Evolutionary conservation across 2,113 vertebrate species (phyloP), one percentile per base, ranked within the genome.

Genomic region (Benitochromis conjunctus): DNA sequence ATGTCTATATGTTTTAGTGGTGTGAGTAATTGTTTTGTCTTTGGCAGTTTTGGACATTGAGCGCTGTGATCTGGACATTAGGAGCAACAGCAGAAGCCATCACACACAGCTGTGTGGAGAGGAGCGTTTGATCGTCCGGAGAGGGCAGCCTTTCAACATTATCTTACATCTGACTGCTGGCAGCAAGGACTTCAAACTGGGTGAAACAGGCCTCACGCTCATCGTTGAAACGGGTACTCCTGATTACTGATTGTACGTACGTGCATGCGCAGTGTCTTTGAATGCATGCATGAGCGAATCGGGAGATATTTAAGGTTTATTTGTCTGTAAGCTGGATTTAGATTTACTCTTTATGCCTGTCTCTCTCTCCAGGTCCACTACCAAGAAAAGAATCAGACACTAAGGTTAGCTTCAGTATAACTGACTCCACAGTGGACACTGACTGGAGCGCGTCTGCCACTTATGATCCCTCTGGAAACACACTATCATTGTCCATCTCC

Each of bases 81-180:
- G 95, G 56, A 83, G 14, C 84, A 99, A 99, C 4, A 96, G 94
- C 62, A 89, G 1, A 6, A 94, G 94, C 77, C 98, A 99, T 92
- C 92, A 95, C 26, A 98, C 97, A 0, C 90, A 93, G 0, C 95
- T 90, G 53, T 94, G 91, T 83, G 93, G 95, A 69, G 66, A 55
- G 38, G 14, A 92, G 48, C 91, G 81, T 71, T 94, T 99, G 92
- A 94, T 98, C 9, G 90, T 98, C 16, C 93, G 98, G 19, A 94
- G 98, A 12, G 98, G 97, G 0, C 97, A 98, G 92, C 91, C 95
- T 83, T 99, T 98, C 88, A 43, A 7, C n/a, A 41, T 98, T 87
- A 95, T 92, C 0, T 92, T 99, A 81, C 80, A 85, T 81, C 97
- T 98, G 53, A 89, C 87, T 0, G 86, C 95, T 11, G 94, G 95